These are phyloP conservation scores for Tachysurus fulvidraco DNA, from an alignment of 2,113 vertebrate genomes.

Conservation along the genomic window DNA sequence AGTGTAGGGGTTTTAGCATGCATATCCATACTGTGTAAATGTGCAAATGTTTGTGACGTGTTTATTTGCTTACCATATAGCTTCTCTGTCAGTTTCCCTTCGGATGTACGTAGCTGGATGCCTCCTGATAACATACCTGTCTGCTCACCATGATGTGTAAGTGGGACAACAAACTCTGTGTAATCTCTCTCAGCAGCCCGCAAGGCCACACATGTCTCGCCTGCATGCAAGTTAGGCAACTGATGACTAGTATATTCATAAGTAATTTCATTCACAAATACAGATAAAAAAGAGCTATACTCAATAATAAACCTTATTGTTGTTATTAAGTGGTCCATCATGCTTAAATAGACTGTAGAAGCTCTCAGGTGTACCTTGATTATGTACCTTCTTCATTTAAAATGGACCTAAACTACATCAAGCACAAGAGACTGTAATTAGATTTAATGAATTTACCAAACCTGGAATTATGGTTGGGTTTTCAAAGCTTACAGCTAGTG, in stretches of 20 bases:
- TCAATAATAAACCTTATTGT: too few relatives aligned
- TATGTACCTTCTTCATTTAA: neutral
- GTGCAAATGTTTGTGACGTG: neutral
- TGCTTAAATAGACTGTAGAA: neutral
- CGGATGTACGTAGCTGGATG: constrained; percentile 86
- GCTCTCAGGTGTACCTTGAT: neutral
- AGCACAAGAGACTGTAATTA: neutral
- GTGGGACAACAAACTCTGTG: constrained; percentile 79
- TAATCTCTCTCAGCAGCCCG: constrained; percentile 79
- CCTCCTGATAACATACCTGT: constrained; percentile 84
- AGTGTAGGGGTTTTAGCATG: neutral
- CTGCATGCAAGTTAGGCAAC: constrained; percentile 62
- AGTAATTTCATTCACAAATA: neutral
- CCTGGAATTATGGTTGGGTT: neutral
- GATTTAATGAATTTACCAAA: neutral
- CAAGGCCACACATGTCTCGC: constrained; percentile 93
- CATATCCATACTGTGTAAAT: neutral
- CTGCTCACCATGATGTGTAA: constrained; percentile 92
- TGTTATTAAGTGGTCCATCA: neutral
- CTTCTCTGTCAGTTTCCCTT: constrained; percentile 90
- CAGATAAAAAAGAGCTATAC: neutral
- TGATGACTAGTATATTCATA: neutral
- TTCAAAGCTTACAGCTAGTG: neutral
- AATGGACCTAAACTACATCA: neutral
- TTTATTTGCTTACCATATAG: constrained; percentile 84